phyloP scores from a whole-genome alignment of 2,797 vertebrate genomes.

The Sandelia bainsii region DNA sequence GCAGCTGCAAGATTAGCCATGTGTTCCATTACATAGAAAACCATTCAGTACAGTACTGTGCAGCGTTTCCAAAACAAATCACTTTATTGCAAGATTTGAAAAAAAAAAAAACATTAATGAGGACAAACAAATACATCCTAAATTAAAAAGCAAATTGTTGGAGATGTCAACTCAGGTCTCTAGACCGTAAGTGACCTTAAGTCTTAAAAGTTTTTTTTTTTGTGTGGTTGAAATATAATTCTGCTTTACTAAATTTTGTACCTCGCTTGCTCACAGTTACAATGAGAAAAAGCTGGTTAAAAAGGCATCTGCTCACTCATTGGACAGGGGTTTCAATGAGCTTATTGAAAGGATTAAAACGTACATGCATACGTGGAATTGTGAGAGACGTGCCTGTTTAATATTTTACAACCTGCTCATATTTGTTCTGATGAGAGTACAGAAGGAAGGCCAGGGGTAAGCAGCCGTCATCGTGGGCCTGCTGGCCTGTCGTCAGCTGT shows the following conservation, averaged over 20 bases:
- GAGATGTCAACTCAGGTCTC: conserved; percentile 22
- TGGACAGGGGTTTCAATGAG: conserved; percentile 9
- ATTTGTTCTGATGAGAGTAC: conserved; percentile 14
- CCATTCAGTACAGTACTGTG: conserved; percentile 18
- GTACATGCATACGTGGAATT: conserved; percentile 38
- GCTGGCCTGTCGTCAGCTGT: conserved; percentile 43
- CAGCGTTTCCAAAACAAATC: conserved; percentile 65
- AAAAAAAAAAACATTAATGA: conserved; percentile 38
- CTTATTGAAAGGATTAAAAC: conserved; percentile 43
- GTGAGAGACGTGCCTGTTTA: conserved; percentile 29
- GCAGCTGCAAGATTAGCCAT: not conserved
- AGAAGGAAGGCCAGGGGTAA: not conserved
- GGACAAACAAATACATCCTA: conserved; percentile 25
- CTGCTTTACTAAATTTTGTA: conserved; percentile 6
- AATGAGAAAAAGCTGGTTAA: conserved; percentile 14
- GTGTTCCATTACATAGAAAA: not conserved
- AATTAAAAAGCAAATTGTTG: conserved; percentile 21
- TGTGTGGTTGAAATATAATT: not conserved
- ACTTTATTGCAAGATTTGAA: conserved; percentile 71
- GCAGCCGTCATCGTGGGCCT: conserved; percentile 26
- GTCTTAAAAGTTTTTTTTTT: not conserved
- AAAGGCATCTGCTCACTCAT: not conserved
- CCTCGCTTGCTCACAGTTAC: conserved; percentile 28
- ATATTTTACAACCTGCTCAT: conserved; percentile 26
- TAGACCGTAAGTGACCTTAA: not conserved